Base-by-base conservation (phyloP, 1,140 invertebrate species). In the Armadillidium nasatum region DNA sequence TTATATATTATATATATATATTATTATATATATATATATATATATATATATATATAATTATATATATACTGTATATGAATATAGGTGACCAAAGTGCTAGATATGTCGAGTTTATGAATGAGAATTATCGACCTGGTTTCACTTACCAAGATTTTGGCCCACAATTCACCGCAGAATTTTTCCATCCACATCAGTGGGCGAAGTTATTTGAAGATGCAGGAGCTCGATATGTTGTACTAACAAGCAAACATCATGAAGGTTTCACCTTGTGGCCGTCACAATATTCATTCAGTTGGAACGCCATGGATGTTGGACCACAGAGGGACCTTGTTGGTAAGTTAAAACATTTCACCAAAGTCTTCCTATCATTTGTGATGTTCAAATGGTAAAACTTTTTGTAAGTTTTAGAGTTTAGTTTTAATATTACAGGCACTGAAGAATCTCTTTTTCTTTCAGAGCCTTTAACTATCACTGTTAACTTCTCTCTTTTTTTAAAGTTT, bases 121-220 rank as follows among this genome's bases (percentile, higher is more conserved):
- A 89, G 67, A 91, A 92, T 81, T 95, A 92, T 83, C 88, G 88
- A 67, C 91, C 92, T n/a, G 87, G 87, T 74, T 94, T n/a, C n/a
- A n/a, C n/a, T n/a, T n/a, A n/a, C n/a, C n/a, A n/a, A n/a, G n/a
- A n/a, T n/a, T n/a, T n/a, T 93, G 81, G 89, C 90, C 1, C 96
- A 96, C 85, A 92, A 94, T 94, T 95, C 80, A 93, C 89, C 22
- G 91, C 44, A 4, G 91, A 94, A 85, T 92, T 94, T 82, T 94
- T 91, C 82, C 88, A 94, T 84, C 88, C 93, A 2, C 85, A 89
- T 2, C 82, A 89, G 79, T 94, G 93, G 93, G 91, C 91, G 15
- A 83, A 90, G 76, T 83, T 94, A 15, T 92, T 95, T 81, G 81
- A 87, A 75, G 87, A 88, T 80, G 88, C 92, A 73, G 93, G 93